phyloP scores from a whole-genome alignment of 2,113 vertebrate species.

The Gallinago paraguaiae region DNA sequence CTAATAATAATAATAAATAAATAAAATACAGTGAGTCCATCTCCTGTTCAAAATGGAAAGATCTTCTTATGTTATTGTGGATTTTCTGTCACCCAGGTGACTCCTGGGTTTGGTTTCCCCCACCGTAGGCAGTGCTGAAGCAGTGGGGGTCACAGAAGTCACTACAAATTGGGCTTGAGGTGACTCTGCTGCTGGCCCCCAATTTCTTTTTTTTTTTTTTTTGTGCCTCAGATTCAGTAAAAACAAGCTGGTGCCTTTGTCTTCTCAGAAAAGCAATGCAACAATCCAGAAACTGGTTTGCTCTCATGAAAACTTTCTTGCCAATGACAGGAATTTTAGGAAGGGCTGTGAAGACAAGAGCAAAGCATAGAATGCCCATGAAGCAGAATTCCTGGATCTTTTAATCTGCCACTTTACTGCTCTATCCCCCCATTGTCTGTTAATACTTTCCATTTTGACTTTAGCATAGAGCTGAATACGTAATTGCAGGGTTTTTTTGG shows the following conservation, averaged over 20 bases:
- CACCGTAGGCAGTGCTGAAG: not conserved
- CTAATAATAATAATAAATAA: not conserved
- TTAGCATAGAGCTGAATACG: not conserved
- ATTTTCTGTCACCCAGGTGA: not conserved
- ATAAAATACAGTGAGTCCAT: not conserved
- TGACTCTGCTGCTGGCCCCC: not conserved
- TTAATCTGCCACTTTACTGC: not conserved
- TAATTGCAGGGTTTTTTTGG: not conserved
- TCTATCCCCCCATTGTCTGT: not conserved
- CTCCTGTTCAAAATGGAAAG: not conserved
- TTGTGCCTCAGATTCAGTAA: fast-evolving
- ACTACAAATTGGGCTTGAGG: no score
- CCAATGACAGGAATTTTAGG: not conserved
- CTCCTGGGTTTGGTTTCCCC: not conserved
- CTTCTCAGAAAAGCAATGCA: not conserved
- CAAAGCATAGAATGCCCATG: not conserved
- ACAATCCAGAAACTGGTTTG: not conserved
- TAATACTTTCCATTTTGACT: not conserved
- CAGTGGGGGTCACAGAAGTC: not conserved
- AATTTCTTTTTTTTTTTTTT: not conserved
- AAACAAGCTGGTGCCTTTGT: not conserved
- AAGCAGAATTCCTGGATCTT: not conserved
- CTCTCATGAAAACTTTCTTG: not conserved
- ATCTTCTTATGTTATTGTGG: not conserved
- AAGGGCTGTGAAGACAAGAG: not conserved